Percentiles rank a stretch among this genome's conserved stretches.
phyloP scores from a whole-genome alignment of 2,888 invertebrate species.

The Ectobius pallidus region DNA sequence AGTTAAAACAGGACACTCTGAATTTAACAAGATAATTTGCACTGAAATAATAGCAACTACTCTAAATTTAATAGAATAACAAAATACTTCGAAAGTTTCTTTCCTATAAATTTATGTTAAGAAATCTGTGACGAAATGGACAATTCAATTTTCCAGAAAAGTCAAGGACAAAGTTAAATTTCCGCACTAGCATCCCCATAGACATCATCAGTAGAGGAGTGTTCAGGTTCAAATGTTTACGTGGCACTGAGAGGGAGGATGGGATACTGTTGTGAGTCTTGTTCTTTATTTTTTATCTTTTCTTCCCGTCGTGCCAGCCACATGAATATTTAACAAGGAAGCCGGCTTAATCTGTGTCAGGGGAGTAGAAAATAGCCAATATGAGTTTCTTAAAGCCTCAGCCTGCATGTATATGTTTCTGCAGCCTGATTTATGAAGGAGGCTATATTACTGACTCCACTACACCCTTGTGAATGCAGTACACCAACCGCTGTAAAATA shows the following conservation, averaged over 20 bases:
- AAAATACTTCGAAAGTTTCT: too few relatives aligned
- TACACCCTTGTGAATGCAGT: not conserved
- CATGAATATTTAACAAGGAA: conserved; percentile 65
- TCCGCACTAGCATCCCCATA: too few relatives aligned
- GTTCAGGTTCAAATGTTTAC: conserved; percentile 12
- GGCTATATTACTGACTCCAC: not conserved
- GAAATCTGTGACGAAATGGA: too few relatives aligned
- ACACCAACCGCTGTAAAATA: not conserved
- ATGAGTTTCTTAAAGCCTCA: conserved; percentile 51
- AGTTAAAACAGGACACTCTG: too few relatives aligned
- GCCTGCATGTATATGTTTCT: conserved; percentile 8
- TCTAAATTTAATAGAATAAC: too few relatives aligned
- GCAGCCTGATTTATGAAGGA: conserved; percentile 36
- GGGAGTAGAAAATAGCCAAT: conserved; percentile 56
- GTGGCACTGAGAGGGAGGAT: not conserved
- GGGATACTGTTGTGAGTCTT: conserved; percentile 11
- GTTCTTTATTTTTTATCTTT: conserved; percentile 57
- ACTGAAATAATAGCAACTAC: too few relatives aligned
- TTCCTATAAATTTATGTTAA: too few relatives aligned
- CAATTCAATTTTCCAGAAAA: too few relatives aligned
- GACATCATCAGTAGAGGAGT: too few relatives aligned
- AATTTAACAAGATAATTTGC: too few relatives aligned
- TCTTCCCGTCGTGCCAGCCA: conserved; percentile 55
- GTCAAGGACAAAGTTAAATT: too few relatives aligned
- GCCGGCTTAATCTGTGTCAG: conserved; percentile 64